These are phyloP conservation scores for Triplophysa tibetana DNA, from an alignment of 2,113 vertebrate genomes.

Conservation along the genomic window DNA sequence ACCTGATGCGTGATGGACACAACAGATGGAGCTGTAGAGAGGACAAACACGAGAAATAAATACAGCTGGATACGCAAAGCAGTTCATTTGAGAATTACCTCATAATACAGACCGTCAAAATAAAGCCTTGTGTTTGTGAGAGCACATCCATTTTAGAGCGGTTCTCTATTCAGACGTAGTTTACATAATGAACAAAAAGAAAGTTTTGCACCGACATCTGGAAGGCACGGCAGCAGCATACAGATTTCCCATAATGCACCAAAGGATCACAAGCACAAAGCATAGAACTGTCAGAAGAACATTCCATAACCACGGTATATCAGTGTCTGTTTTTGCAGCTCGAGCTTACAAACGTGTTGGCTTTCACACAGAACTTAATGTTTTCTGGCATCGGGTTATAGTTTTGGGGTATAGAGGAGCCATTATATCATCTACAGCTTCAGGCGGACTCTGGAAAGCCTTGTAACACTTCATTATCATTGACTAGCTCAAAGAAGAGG, in stretches of 20 bases:
- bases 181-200: not conserved
- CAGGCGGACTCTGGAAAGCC: slow-evolving; percentile 22
- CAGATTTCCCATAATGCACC: not conserved
- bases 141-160: not conserved
- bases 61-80: not conserved
- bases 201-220: slow-evolving; percentile 12
- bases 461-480: slow-evolving; percentile 31
- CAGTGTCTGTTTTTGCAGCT: not conserved
- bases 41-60: slow-evolving; percentile 3
- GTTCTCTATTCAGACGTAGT: not conserved
- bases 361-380: slow-evolving; percentile 1
- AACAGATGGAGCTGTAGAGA: slow-evolving; percentile 81
- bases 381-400: slow-evolving; percentile 15
- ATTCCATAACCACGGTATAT: slow-evolving; percentile 14
- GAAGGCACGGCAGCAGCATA: slow-evolving; percentile 9
- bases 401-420: slow-evolving; percentile 31
- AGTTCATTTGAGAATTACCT: not conserved
- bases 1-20: slow-evolving; percentile 98
- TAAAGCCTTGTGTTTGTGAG: not conserved
- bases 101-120: not conserved
- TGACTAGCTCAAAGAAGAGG: slow-evolving; percentile 34
- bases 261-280: not conserved
- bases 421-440: slow-evolving; percentile 39
- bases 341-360: slow-evolving; percentile 38
- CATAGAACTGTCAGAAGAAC: not conserved